Evolutionary conservation across 2,797 vertebrate species (phyloP).

Genomic region (Sebastes hubbsi): DNA sequence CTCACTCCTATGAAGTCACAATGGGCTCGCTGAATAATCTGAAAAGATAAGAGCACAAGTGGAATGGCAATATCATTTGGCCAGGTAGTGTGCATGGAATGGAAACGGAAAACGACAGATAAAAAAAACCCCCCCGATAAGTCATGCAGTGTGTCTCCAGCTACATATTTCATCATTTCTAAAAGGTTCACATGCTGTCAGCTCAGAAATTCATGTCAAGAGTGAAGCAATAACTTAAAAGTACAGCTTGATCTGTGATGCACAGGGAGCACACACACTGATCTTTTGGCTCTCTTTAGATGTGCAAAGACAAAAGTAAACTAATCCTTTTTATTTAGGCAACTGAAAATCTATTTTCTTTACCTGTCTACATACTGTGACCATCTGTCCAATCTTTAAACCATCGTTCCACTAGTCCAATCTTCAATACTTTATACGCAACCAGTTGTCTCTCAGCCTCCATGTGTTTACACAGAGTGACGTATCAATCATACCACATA

Average conservation of each 20-base stretch:
- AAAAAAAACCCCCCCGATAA: neutral
- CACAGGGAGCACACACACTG: neutral
- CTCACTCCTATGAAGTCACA: neutral
- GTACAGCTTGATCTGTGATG: neutral
- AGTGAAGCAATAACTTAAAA: neutral
- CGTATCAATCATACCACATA: neutral
- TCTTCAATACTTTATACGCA: neutral
- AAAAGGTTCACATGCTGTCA: slow-evolving; percentile 25
- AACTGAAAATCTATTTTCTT: neutral
- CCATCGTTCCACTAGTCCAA: no score
- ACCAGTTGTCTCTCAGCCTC: neutral
- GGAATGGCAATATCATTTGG: neutral
- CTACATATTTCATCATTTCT: neutral
- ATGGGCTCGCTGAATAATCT: neutral
- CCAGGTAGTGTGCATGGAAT: neutral
- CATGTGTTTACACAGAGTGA: neutral
- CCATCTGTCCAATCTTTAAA: neutral
- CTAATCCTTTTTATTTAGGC: neutral
- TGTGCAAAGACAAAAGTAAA: neutral
- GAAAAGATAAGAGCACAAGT: neutral
- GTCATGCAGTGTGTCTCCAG: slow-evolving; percentile 21
- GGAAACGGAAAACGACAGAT: neutral
- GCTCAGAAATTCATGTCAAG: neutral
- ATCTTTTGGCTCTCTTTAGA: neutral
- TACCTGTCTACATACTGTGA: neutral